Conservation (phyloP, 2,113 vertebrate species). For the Mohoua ochrocephala region DNA sequence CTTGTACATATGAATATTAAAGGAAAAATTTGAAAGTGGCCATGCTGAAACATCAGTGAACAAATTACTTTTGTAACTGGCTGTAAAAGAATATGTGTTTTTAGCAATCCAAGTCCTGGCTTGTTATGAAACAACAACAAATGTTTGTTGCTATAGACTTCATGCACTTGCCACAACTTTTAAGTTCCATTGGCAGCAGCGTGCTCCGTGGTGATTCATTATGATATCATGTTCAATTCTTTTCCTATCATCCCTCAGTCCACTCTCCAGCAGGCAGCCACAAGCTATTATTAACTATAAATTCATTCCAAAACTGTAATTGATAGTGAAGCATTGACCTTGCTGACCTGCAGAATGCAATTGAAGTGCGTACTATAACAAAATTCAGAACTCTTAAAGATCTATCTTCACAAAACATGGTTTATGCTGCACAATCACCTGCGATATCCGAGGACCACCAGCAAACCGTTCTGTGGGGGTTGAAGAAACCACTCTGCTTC, state of each 20-base stretch:
- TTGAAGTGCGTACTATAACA: accelerated
- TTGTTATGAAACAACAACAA: not conserved
- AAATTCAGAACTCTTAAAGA: not conserved
- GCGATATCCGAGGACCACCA: not conserved
- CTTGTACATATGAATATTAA: not conserved
- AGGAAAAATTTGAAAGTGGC: not conserved
- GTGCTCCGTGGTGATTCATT: not conserved
- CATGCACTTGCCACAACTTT: not conserved
- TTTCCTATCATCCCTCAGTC: not conserved
- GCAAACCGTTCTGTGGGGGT: not conserved
- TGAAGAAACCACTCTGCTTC: not conserved
- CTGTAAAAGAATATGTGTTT: not conserved
- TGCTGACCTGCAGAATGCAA: not conserved
- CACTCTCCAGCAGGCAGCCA: not conserved
- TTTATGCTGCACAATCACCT: not conserved
- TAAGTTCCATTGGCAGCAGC: not conserved
- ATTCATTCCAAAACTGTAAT: not conserved
- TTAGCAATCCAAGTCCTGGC: not conserved
- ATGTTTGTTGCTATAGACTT: not conserved
- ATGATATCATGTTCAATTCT: not conserved
- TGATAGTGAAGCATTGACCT: not conserved
- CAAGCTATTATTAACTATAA: not conserved
- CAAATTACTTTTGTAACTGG: not conserved
- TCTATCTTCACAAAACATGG: not conserved
- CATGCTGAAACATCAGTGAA: not conserved